phyloP scores from a whole-genome alignment of 1,140 invertebrate species.

The Metaphire vulgaris region DNA sequence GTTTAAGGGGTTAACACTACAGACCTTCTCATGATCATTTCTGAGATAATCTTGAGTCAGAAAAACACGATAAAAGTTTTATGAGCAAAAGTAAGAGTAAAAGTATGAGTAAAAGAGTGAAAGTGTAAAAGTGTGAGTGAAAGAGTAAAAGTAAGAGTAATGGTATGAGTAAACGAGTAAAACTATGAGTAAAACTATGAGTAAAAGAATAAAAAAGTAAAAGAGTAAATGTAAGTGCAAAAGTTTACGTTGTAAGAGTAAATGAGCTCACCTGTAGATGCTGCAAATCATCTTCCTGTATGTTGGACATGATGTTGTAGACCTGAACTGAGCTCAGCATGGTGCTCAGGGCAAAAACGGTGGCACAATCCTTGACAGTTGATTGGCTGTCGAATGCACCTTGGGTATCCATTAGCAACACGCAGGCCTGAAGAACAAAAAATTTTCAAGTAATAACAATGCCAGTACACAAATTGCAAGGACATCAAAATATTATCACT shows the following conservation, averaged over 20 bases:
- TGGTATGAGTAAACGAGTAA: not conserved
- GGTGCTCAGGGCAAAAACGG: slow-evolving; percentile 88
- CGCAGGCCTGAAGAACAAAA: slow-evolving; percentile 58
- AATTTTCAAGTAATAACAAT: not conserved
- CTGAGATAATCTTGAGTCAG: no score
- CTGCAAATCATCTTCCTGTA: slow-evolving; percentile 92
- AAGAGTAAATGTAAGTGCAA: not conserved
- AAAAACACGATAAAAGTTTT: no score
- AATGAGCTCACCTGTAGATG: slow-evolving; percentile 55
- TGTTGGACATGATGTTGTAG: slow-evolving; percentile 90
- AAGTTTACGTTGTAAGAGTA: not conserved
- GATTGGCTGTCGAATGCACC: slow-evolving; percentile 94
- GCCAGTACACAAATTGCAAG: not conserved
- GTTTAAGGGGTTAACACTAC: no score
- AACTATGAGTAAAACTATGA: not conserved
- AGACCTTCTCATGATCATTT: no score
- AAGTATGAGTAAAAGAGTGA: not conserved
- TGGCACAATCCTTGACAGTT: slow-evolving; percentile 91
- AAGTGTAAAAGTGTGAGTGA: not conserved
- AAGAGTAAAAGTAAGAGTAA: not conserved
- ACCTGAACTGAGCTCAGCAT: slow-evolving; percentile 88
- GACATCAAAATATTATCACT: not conserved
- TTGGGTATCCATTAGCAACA: slow-evolving; percentile 92
- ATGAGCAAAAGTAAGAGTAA: not conserved
- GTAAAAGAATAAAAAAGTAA: not conserved